Percentiles rank a stretch among this genome's conserved stretches.
Evolutionary conservation across 2,888 invertebrate species (phyloP).

Genomic region (Lasioglossum leucozonium): DNA sequence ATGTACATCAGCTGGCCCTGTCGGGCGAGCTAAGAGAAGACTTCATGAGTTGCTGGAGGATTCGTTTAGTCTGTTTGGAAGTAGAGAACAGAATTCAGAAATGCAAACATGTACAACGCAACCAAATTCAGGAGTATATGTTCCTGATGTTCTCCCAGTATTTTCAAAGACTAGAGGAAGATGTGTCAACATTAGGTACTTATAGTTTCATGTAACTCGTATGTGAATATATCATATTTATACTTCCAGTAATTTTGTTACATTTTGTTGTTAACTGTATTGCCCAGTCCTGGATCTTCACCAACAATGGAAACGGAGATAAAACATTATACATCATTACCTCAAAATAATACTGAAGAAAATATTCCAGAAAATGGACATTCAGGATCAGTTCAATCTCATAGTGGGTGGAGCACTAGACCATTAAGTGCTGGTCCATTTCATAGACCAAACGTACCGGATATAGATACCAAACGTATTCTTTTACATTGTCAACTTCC

Average conservation of each 20-base stretch:
- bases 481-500: conserved; percentile 87
- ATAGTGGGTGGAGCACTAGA: conserved; percentile 84
- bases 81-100: conserved; percentile 86
- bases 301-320: conserved; percentile 70
- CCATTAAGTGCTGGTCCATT: conserved; percentile 89
- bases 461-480: conserved; percentile 86
- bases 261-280: background rate
- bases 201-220: background rate
- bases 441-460: conserved; percentile 86
- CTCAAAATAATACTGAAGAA: conserved; percentile 68
- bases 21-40: conserved; percentile 89
- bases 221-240: background rate
- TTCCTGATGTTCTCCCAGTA: conserved; percentile 69
- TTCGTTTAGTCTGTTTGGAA: conserved; percentile 91
- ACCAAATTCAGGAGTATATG: conserved; percentile 63
- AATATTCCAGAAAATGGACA: conserved; percentile 75
- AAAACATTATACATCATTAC: conserved; percentile 75
- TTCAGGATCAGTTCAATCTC: conserved; percentile 72
- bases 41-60: conserved; percentile 92
- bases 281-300: conserved; percentile 75
- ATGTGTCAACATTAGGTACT: conserved; percentile 75
- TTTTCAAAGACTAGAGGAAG: conserved; percentile 75
- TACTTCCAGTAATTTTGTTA: background rate
- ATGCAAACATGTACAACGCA: conserved; percentile 65
- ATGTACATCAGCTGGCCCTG: conserved; percentile 76